phyloP scores from a whole-genome alignment of 2,888 invertebrate species.

The Baronia brevicornis region DNA sequence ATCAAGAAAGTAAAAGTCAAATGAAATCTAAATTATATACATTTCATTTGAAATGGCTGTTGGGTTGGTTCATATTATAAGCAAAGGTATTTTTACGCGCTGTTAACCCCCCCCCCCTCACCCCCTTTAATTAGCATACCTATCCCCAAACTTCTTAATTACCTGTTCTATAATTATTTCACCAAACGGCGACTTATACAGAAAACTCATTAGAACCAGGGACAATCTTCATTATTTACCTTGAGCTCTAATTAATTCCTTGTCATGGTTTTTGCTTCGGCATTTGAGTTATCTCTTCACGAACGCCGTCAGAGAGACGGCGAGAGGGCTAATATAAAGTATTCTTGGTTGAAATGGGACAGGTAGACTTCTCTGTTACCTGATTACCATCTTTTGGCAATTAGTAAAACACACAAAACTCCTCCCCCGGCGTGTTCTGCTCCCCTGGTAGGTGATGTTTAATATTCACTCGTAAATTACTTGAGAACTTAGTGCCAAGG shows the following conservation, averaged over 20 bases:
- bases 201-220: constrained; percentile 69
- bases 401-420: constrained; percentile 79
- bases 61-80: too few species aligned
- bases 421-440: constrained; percentile 73
- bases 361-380: constrained; percentile 49
- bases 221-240: constrained; percentile 76
- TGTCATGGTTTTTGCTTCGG: constrained; percentile 76
- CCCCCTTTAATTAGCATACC: constrained; percentile 49
- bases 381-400: constrained; percentile 78
- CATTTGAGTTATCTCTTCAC: constrained; percentile 67
- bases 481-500: constrained; percentile 70
- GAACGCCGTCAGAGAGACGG: constrained; percentile 32
- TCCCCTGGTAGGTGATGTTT: constrained; percentile 73
- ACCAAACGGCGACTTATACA: constrained; percentile 39
- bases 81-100: constrained; percentile 37
- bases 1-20: too few species aligned
- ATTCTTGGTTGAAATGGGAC: constrained; percentile 30
- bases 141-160: constrained; percentile 57
- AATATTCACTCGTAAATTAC: constrained; percentile 73
- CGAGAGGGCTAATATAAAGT: constrained; percentile 31
- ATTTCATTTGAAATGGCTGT: constrained; percentile 16
- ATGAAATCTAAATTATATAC: constrained; percentile 8
- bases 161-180: constrained; percentile 65
- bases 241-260: constrained; percentile 75
- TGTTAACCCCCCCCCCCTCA: constrained; percentile 43